Evolutionary conservation across 2,888 invertebrate genomes (phyloP).

Genomic region (Sphinx pinastri): DNA sequence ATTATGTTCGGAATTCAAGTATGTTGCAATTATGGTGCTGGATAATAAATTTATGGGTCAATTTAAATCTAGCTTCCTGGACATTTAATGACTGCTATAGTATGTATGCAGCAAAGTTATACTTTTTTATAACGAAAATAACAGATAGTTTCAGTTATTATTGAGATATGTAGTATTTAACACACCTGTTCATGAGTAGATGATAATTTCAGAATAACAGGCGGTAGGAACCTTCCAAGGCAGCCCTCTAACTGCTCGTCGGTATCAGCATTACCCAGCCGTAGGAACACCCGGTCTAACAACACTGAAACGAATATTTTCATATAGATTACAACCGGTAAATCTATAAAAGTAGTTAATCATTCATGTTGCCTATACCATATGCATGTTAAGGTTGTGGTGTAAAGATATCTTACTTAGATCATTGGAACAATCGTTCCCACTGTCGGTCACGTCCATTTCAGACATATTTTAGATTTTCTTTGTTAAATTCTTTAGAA

Average conservation of each 20-base stretch:
- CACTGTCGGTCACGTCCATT: constrained; percentile 75
- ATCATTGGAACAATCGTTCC: constrained; percentile 73
- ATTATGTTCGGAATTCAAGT: no score
- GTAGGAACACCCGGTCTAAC: constrained; percentile 94
- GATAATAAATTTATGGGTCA: no score
- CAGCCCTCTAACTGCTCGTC: constrained; percentile 94
- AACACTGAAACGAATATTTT: constrained; percentile 85
- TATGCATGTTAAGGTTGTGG: neutral
- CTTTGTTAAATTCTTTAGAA: constrained; percentile 17
- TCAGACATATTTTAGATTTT: constrained; percentile 64
- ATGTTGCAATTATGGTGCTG: no score
- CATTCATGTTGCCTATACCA: constrained; percentile 8
- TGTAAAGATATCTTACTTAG: constrained; percentile 59
- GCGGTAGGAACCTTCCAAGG: constrained; percentile 91
- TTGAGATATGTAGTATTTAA: neutral
- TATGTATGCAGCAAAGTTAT: no score
- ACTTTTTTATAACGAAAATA: no score
- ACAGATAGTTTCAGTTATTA: no score
- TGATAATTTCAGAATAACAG: constrained; percentile 94
- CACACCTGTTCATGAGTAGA: constrained; percentile 92
- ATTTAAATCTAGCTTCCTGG: no score
- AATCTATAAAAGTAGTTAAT: constrained; percentile 33
- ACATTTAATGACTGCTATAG: no score
- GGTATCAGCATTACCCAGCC: constrained; percentile 94
- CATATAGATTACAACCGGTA: constrained; percentile 31